Evolutionary conservation across 2,797 vertebrate genomes (phyloP).

Genomic region (Notamacropus eugenii): DNA sequence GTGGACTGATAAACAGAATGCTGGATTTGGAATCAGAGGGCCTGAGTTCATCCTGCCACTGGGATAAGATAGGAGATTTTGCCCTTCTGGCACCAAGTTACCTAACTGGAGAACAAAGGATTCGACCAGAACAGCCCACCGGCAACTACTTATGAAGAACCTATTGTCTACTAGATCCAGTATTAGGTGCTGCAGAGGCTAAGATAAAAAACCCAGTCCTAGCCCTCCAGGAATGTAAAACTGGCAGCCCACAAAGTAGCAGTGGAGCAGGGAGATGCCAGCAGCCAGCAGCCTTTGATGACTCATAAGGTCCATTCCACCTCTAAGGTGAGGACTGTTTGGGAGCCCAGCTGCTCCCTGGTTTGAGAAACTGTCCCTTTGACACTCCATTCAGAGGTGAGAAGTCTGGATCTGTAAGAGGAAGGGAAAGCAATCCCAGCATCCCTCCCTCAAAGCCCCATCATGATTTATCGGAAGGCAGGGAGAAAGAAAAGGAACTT

Average conservation of each 20-base stretch:
- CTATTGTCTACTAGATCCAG: background rate
- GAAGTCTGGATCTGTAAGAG: background rate
- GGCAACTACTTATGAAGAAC: background rate
- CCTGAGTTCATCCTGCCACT: background rate
- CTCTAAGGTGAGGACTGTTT: background rate
- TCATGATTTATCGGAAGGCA: background rate
- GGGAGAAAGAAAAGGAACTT: background rate
- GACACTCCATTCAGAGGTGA: background rate
- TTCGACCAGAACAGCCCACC: background rate
- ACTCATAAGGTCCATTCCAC: too few species aligned
- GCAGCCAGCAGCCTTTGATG: too few species aligned
- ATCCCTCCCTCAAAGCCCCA: background rate
- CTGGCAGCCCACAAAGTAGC: background rate
- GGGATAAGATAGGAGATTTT: background rate
- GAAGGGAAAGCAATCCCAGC: background rate
- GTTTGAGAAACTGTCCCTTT: background rate
- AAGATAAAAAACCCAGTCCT: background rate
- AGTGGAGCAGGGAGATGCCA: too few species aligned
- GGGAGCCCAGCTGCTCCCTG: background rate
- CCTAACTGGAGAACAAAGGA: background rate
- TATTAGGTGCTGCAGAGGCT: background rate
- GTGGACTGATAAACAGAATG: background rate
- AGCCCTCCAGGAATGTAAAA: background rate
- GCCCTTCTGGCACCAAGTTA: background rate
- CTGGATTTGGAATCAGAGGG: background rate